Evolutionary conservation across 2,797 vertebrate species (phyloP).

Genomic region (Pangasius djambal): DNA sequence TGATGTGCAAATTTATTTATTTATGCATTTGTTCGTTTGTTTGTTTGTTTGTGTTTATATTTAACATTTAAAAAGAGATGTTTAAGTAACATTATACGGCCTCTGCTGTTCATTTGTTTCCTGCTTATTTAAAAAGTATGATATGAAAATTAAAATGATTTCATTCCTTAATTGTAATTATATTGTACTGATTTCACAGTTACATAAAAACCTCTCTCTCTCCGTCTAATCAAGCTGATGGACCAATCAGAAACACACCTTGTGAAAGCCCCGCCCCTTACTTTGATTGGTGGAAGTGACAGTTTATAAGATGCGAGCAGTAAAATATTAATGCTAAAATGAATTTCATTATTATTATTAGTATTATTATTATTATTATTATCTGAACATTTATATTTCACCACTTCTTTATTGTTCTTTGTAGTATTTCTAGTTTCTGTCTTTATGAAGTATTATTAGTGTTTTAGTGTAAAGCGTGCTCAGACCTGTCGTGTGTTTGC

Average conservation of each 20-base stretch:
- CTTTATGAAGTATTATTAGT: background rate
- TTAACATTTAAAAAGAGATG: background rate
- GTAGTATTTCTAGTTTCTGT: too few species aligned
- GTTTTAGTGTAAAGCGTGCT: background rate
- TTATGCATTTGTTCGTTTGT: background rate
- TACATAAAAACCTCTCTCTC: background rate
- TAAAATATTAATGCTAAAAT: background rate
- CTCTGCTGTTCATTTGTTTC: background rate
- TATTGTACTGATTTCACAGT: background rate
- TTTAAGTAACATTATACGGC: background rate
- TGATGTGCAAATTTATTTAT: background rate
- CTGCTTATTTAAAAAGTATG: background rate
- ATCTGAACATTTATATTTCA: background rate
- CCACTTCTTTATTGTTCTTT: background rate
- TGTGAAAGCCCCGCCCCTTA: background rate
- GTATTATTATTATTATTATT: background rate
- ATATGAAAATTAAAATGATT: background rate
- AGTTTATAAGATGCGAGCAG: background rate
- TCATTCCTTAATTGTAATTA: background rate
- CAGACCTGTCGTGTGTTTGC: constrained; percentile 91
- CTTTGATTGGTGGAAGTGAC: background rate
- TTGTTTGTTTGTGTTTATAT: background rate
- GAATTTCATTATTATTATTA: background rate
- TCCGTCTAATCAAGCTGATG: background rate
- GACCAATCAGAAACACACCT: background rate